Base-by-base conservation (phyloP, 2,888 invertebrate genomes). In the Hirtodrosophila confusa region DNA sequence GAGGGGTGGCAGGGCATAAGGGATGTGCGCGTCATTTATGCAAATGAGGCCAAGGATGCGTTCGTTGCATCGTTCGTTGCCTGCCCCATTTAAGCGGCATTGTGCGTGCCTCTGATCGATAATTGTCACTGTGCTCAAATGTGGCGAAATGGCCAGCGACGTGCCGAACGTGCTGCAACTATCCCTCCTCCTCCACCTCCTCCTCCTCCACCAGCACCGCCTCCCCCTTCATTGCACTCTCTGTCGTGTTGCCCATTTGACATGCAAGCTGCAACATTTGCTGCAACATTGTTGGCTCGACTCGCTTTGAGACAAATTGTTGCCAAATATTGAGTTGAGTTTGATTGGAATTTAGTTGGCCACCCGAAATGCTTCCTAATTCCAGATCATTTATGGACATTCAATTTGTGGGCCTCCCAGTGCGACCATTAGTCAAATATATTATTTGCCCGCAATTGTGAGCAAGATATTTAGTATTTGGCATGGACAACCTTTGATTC, bases 21-120 rank as follows among this genome's bases (percentile, higher is more conserved):
- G 9, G 29, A n/a, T 12, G 50, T 74, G 53, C 68, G 63, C 83
- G 71, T 65, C 83, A 77, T 83, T 85, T 85, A 85, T 85, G 85
- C 80, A 85, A 85, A 85, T 85, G 84, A 83, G 86, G 69, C 75
- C 86, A 87, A 86, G 75, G 78, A 83, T 85, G 83, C 80, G 58
- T 48, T 69, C 45, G 60, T 5, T 43, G 37, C 37, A 4, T 43
- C 3, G 40, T 3, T 33, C 39, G 40, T 35, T 47, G 54, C 23
- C 47, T 65, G 74, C 27, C 65, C 82, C 87, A 84, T 80, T 86
- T 85, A 78, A 78, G 70, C 75, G 69, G 48, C 75, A 83, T 80
- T 80, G 82, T 85, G 85, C 78, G 75, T 75, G 78, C 58, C 68
- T 69, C 67, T 78, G 75, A 84, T 84, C 83, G 80, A 83, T 85